Evolutionary conservation across 1,140 invertebrate genomes (phyloP), one percentile per base, ranked within the genome.

Genomic region (Brachionus calyciflorus): DNA sequence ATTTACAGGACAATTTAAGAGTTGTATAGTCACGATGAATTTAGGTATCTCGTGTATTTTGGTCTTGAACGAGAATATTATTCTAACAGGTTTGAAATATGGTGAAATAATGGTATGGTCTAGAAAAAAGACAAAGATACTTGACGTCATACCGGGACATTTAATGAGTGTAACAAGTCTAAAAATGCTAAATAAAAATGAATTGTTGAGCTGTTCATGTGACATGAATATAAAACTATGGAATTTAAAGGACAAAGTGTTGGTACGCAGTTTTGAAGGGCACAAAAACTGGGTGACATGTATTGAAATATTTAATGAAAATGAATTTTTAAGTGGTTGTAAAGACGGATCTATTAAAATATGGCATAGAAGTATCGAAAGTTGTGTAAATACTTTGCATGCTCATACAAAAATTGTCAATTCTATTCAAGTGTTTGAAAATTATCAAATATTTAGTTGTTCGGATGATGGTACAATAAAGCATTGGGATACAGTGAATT

Each of bases 401-500:
- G 55, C 28, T 17, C 55, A 60, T 33, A 4, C 17, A 7, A 19
- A 12, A 19, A 33, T 17, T 5, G 30, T 60, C 12, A 60, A 60
- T 60, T n/a, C 30, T 12, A 60, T 60, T 19, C 30, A 37, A 60
- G 55, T 60, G 10, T 60, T 60, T 21, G 55, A 60, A 21, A 60
- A 37, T 60, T 60, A 60, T 37, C 55, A 60, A 28, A 33, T 60
- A 30, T 60, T 60, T n/a, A 60, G 55, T 28, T 60, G 55, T 60
- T 60, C 55, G 14, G 28, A 60, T 37, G 55, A 60, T 33, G 55
- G 55, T 37, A 60, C 55, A 33, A 60, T 60, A 14, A 60, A 60
- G 17, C 55, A 60, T 37, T 60, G 55, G 55, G 55, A 60, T 37
- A 60, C 14, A 37, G 55, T 60, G 33, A 14, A 17, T n/a, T 26